Conservation (phyloP, 2,113 vertebrate species). For the Vidua macroura region DNA sequence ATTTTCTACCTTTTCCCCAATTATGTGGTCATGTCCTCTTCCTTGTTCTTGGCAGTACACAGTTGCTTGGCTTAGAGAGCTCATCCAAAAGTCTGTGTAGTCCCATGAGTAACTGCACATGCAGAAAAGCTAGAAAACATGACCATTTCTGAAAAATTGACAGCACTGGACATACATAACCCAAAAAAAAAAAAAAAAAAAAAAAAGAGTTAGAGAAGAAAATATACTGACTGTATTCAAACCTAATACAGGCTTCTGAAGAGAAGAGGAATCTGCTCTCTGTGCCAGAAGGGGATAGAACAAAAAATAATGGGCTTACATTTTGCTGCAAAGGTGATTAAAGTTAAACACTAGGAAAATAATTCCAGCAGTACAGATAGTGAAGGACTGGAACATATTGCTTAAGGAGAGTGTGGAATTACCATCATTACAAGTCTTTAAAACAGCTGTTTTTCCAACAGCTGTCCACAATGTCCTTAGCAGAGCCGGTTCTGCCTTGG, state of each 20-base stretch:
- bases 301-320: background rate
- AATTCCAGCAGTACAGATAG: background rate
- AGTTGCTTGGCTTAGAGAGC: background rate
- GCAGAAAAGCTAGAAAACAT: background rate
- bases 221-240: background rate
- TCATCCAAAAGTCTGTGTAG: background rate
- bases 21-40: background rate
- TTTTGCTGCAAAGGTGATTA: background rate
- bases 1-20: background rate
- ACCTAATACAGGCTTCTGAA: background rate
- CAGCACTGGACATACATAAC: background rate
- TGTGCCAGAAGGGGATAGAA: background rate
- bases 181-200: background rate
- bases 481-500: background rate
- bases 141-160: background rate
- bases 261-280: background rate
- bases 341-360: background rate
- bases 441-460: slow-evolving; percentile 1
- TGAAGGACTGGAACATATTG: background rate
- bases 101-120: background rate
- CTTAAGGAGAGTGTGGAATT: background rate
- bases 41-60: background rate
- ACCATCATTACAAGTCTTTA: background rate
- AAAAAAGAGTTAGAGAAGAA: background rate
- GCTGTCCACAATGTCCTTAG: background rate